Percentiles rank a stretch among this genome's conserved stretches.
phyloP scores from a whole-genome alignment of 2,888 invertebrate genomes.

The Heterodera filipjevi region DNA sequence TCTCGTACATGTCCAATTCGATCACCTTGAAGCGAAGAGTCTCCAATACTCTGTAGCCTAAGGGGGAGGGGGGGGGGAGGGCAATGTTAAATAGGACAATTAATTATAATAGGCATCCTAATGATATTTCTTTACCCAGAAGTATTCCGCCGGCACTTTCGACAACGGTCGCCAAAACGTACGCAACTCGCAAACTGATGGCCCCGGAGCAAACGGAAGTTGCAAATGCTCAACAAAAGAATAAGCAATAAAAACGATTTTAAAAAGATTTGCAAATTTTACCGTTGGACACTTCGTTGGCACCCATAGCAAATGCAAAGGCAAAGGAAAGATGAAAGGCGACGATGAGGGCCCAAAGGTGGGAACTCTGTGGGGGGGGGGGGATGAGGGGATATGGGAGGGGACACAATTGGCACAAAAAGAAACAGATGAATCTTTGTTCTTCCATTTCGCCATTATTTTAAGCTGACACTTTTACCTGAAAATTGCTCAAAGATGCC shows the following conservation, averaged over 20 bases:
- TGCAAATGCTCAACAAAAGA: slow-evolving; percentile 27
- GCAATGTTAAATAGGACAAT: background rate
- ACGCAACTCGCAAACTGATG: slow-evolving; percentile 34
- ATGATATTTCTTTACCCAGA: slow-evolving; percentile 25
- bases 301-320: slow-evolving; percentile 34
- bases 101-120: background rate
- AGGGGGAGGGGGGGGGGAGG: no score
- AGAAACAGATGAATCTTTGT: background rate
- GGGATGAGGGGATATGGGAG: background rate
- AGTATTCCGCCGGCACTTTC: slow-evolving; percentile 36
- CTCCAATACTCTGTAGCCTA: slow-evolving; percentile 85
- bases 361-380: background rate
- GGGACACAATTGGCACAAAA: background rate
- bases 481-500: background rate
- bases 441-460: no score
- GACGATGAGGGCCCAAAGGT: slow-evolving; percentile 34
- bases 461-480: background rate
- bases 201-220: slow-evolving; percentile 39
- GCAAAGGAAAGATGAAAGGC: slow-evolving; percentile 34
- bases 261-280: background rate
- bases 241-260: background rate
- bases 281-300: slow-evolving; percentile 38
- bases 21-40: slow-evolving; percentile 95
- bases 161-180: slow-evolving; percentile 34
- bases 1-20: slow-evolving; percentile 81